Base-by-base conservation (phyloP, 2,113 vertebrate species). In the Cairina moschata region DNA sequence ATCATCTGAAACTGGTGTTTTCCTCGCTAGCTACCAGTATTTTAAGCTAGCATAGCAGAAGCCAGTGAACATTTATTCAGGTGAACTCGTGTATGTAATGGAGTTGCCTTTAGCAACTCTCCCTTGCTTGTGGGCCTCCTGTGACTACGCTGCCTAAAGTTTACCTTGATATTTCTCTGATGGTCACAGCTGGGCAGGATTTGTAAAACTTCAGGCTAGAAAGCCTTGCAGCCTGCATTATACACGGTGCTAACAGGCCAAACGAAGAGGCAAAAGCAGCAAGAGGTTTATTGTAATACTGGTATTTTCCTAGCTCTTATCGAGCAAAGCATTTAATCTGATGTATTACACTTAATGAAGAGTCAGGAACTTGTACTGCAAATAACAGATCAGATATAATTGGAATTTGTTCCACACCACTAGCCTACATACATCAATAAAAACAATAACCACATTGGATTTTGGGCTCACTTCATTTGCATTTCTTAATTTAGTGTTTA, bases 401-500 rank as follows among this genome's bases (percentile, higher is more conserved):
- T 97, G 95, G 94, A 97, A 97, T 97, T 97, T 97, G 96, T 96
- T 98, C 96, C 73, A 77, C 95, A 91, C 75, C 89, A 72, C 88
- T 96, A 90, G 76, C 77, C 95, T 94, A 94, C 92, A 90, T 93
- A 91, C 86, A 97, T 96, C 97, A 98, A 97, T 97, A 97, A 97
- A 96, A 97, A 97, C 95, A 97, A 97, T 96, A 97, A 97, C 75
- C 62, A 89, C 91, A 97, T 81, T 92, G 92, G 93, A 96, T 96
- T 95, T 96, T 80, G 50, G 83, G 95, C 96, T 97, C 75, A 91
- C 86, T 96, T 96, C 90, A 97, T 98, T 97, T 98, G 95, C 96
- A 97, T 98, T 97, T 94, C 97, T 96, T 97, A 97, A 97, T 97
- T 97, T 95, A 96, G 96, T 96, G 96, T 96, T 97, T 97, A 96